Evolutionary conservation across 2,113 vertebrate species (phyloP).

Genomic region (Mormoops blainvillei): DNA sequence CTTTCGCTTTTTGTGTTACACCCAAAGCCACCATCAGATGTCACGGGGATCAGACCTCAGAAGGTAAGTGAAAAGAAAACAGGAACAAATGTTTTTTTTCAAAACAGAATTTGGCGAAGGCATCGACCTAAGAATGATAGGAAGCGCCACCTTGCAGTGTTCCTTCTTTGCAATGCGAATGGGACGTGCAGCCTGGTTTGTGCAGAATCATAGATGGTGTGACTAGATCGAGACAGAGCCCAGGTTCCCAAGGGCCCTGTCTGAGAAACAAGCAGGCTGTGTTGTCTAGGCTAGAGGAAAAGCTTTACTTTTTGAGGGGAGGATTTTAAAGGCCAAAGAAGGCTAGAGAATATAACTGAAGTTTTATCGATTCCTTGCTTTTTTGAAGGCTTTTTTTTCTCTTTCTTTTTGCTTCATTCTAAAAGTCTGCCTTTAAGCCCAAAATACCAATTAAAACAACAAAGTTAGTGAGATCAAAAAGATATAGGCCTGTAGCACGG

Average conservation of each 20-base stretch:
- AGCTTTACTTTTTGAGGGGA: background rate
- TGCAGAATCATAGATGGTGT: background rate
- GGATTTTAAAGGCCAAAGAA: conserved; percentile 42
- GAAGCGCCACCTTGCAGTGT: background rate
- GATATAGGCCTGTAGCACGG: background rate
- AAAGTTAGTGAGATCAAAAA: background rate
- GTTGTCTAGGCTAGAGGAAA: conserved; percentile 43
- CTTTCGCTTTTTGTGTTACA: conserved; percentile 53
- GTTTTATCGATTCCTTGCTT: background rate
- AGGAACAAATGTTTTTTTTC: conserved; percentile 24
- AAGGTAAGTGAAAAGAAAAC: conserved; percentile 51
- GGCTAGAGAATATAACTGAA: background rate
- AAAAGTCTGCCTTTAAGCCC: background rate
- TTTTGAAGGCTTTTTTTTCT: background rate
- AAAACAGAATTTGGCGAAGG: background rate
- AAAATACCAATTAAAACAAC: background rate
- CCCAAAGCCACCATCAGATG: conserved; percentile 45
- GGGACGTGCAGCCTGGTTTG: background rate
- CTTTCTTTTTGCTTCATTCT: background rate
- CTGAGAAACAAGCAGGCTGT: background rate
- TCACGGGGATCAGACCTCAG: conserved; percentile 25
- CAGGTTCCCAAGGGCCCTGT: background rate
- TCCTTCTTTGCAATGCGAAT: background rate
- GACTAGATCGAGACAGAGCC: background rate
- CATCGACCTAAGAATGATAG: background rate